phyloP scores from a whole-genome alignment of 2,797 vertebrate species.

The Microctenopoma lineatum region DNA sequence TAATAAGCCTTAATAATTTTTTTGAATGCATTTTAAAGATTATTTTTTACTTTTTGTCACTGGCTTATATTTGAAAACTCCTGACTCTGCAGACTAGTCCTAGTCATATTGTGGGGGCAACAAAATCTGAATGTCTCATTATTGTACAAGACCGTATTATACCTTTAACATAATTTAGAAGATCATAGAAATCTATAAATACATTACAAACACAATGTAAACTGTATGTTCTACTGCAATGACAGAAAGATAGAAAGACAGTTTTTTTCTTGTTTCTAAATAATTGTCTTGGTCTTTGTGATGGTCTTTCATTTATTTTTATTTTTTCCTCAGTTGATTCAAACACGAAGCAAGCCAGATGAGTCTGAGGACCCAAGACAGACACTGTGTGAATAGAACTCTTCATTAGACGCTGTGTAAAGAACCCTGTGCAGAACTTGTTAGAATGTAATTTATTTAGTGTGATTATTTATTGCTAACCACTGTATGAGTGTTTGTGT shows the following conservation, averaged over 20 bases:
- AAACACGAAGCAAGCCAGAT: conserved; percentile 17
- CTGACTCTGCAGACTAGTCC: too few species aligned
- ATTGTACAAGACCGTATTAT: neutral
- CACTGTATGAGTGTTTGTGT: conserved; percentile 48
- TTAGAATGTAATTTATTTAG: conserved; percentile 82
- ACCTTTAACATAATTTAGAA: neutral
- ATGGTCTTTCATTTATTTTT: conserved; percentile 26
- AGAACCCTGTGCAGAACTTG: conserved; percentile 34
- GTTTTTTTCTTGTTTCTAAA: neutral
- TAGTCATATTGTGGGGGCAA: too few species aligned
- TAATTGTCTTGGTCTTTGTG: too few species aligned
- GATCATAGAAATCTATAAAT: too few species aligned
- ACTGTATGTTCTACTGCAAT: too few species aligned
- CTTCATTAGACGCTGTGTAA: conserved; percentile 58
- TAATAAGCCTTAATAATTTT: too few species aligned
- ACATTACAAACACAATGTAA: too few species aligned
- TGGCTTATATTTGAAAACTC: too few species aligned
- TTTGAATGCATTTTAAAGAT: too few species aligned
- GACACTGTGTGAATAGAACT: conserved; percentile 31
- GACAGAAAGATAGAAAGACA: too few species aligned
- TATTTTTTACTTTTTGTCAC: too few species aligned
- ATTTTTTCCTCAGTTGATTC: conserved; percentile 35
- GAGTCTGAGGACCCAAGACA: conserved; percentile 9
- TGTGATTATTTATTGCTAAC: conserved; percentile 80
- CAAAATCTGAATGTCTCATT: neutral